Conservation (phyloP, 2,113 vertebrate species). For the Dipodomys merriami region DNA sequence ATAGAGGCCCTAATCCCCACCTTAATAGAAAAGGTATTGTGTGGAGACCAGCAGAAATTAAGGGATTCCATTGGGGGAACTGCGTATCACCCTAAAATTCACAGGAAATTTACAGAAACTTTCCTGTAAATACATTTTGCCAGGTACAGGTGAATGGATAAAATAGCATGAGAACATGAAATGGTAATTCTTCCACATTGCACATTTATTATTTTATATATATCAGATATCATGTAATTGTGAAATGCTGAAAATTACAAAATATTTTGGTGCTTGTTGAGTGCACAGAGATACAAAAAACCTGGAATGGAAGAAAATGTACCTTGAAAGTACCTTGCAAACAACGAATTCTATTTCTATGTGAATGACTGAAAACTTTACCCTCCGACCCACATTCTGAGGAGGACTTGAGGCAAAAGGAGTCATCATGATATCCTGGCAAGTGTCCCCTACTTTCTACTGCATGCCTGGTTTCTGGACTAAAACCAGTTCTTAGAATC, state of each 20-base stretch:
- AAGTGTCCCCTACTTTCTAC: background rate
- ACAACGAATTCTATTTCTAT: background rate
- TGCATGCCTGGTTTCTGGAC: background rate
- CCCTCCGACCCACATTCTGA: conserved; percentile 17
- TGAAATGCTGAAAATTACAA: conserved; percentile 59
- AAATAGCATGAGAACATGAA: background rate
- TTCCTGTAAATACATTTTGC: background rate
- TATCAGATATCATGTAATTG: conserved; percentile 48
- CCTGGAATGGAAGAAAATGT: background rate
- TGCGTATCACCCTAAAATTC: background rate
- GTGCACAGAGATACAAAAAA: background rate
- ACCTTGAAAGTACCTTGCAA: background rate
- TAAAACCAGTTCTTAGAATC: background rate
- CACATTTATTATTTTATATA: conserved; percentile 5
- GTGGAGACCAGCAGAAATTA: background rate
- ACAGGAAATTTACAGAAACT: background rate
- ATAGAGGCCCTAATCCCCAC: background rate
- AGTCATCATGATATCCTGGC: background rate
- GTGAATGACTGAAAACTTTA: conserved; percentile 16
- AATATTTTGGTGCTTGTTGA: conserved; percentile 63
- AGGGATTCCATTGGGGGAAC: too few species aligned
- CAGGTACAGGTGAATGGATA: background rate
- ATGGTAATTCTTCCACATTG: background rate
- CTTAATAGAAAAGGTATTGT: background rate
- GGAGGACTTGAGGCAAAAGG: conserved; percentile 22